Percentiles rank a stretch among this genome's conserved stretches.
phyloP scores from a whole-genome alignment of 2,113 vertebrate genomes.

The Dissostichus mawsoni region DNA sequence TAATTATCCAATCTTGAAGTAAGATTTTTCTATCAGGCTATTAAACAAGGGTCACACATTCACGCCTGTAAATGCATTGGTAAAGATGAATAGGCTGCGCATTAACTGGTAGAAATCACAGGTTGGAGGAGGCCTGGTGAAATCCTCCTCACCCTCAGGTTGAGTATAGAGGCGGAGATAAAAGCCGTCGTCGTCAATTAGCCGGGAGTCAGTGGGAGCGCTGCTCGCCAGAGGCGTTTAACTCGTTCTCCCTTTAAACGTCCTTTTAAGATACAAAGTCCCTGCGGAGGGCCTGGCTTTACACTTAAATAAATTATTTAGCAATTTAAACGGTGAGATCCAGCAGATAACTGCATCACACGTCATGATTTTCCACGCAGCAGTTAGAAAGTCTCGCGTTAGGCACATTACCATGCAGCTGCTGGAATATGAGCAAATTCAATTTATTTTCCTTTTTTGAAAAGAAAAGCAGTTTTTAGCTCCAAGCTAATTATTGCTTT shows the following conservation, averaged over 20 bases:
- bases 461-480: constrained; percentile 1
- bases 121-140: constrained; percentile 67
- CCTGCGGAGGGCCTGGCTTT: constrained; percentile 81
- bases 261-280: constrained; percentile 82
- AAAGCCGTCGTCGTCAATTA: constrained; percentile 83
- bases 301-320: constrained; percentile 86
- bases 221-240: constrained; percentile 81
- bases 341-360: constrained; percentile 71
- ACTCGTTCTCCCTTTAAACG: constrained; percentile 81
- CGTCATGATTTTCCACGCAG: constrained; percentile 66
- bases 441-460: neutral
- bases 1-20: constrained; percentile 59
- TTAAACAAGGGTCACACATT: constrained; percentile 67
- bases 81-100: constrained; percentile 38
- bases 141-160: constrained; percentile 69
- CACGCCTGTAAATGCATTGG: constrained; percentile 38
- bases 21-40: constrained; percentile 44
- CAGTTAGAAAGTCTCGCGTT: constrained; percentile 45
- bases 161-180: constrained; percentile 76
- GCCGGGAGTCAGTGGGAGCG: constrained; percentile 77
- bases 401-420: constrained; percentile 54
- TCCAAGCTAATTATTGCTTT: neutral
- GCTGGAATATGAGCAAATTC: constrained; percentile 9
- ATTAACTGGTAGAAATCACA: constrained; percentile 66
- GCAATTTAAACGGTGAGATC: constrained; percentile 82